Conservation (phyloP, 1,140 invertebrate genomes). For the Nilaparvata lugens region DNA sequence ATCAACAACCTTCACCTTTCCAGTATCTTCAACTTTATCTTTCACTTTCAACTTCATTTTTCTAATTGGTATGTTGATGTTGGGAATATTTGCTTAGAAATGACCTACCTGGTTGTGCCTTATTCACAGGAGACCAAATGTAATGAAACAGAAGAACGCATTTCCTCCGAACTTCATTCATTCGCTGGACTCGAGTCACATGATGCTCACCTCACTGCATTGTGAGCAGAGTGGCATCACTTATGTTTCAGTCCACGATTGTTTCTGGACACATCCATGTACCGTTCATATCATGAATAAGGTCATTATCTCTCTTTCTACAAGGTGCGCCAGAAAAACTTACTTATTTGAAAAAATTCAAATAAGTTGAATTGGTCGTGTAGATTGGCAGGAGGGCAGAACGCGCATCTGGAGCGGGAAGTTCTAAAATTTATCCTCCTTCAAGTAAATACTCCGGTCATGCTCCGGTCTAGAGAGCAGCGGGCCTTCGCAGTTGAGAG, state of each 20-base stretch:
- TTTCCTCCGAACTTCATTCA: conserved; percentile 99
- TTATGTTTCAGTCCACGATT: conserved; percentile 97
- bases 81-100: no score
- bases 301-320: conserved; percentile 40
- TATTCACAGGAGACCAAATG: conserved; percentile 64
- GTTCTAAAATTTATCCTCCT: neutral
- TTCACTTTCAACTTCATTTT: no score
- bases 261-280: conserved; percentile 95
- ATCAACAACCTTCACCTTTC: no score
- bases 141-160: conserved; percentile 91
- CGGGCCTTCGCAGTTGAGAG: no score
- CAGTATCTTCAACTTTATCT: no score
- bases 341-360: no score
- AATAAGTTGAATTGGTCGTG: neutral
- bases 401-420: neutral
- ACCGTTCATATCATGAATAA: conserved; percentile 84
- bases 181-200: conserved; percentile 95
- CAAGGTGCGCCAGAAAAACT: no score
- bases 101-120: neutral
- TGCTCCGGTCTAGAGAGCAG: no score
- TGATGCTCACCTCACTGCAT: conserved; percentile 95
- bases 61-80: no score
- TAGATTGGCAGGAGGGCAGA: neutral
- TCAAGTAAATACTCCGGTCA: neutral
- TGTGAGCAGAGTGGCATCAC: conserved; percentile 73